These are phyloP conservation scores for Sicus ferrugineus DNA, from an alignment of 2,888 invertebrate species.

Conservation along the genomic window DNA sequence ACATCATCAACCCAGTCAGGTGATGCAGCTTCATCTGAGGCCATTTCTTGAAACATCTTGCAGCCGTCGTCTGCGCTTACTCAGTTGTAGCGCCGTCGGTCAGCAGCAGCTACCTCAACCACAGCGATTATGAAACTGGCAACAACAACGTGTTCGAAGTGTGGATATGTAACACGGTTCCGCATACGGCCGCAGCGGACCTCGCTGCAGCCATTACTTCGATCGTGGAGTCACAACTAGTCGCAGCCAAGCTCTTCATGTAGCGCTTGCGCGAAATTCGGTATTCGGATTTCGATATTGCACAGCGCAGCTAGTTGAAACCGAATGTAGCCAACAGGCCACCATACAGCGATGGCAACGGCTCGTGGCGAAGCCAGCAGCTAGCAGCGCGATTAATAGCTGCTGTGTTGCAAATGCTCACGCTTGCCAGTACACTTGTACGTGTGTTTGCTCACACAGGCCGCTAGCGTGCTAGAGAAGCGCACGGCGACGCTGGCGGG, in stretches of 20 bases:
- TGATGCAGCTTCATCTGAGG: no score
- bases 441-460: neutral
- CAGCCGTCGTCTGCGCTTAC: no score
- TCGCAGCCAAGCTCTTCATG: slow-evolving; percentile 5
- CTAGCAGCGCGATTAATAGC: neutral
- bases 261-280: slow-evolving; percentile 25
- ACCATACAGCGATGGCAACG: neutral
- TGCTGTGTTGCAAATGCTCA: neutral
- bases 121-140: slow-evolving; percentile 16
- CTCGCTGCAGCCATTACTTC: slow-evolving; percentile 20
- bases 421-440: neutral
- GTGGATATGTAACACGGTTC: slow-evolving; percentile 14
- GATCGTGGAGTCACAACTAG: slow-evolving; percentile 6
- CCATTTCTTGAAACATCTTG: no score
- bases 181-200: slow-evolving; percentile 17
- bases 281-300: no score
- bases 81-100: no score
- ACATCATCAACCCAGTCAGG: no score
- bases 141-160: slow-evolving; percentile 4
- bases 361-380: neutral
- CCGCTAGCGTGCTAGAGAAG: no score
- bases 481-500: no score
- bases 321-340: neutral
- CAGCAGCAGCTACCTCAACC: no score
- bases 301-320: neutral